Conservation (phyloP, 92 coral and sea anemone species). For the Epizoanthus illoricatus region DNA sequence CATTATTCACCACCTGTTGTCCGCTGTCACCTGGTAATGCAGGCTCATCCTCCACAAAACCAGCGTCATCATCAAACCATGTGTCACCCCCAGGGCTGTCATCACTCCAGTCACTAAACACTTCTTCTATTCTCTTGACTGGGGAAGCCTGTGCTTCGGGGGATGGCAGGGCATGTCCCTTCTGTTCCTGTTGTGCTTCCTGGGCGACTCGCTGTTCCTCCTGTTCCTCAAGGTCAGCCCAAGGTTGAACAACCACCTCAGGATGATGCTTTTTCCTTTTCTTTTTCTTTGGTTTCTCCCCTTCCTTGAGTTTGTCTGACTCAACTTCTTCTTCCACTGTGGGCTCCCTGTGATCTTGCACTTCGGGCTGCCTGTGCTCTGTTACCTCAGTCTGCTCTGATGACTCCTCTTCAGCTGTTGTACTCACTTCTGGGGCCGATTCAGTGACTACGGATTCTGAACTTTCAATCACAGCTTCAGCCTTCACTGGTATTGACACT, state of each 20-base stretch:
- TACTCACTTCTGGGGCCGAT: conserved; percentile 32
- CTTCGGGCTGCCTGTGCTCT: conserved; percentile 28
- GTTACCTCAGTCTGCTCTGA: conserved; percentile 29
- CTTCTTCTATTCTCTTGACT: conserved; percentile 55
- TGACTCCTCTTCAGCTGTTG: conserved; percentile 59
- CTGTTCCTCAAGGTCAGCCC: conserved; percentile 85
- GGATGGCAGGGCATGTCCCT: background rate
- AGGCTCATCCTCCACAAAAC: conserved; percentile 57
- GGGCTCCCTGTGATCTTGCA: conserved; percentile 15
- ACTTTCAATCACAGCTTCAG: conserved; percentile 25
- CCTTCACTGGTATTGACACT: conserved; percentile 18
- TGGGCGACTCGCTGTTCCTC: conserved; percentile 37
- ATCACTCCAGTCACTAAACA: conserved; percentile 99
- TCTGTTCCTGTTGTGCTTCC: conserved; percentile 24
- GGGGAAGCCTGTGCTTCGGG: conserved; percentile 35
- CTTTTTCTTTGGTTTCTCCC: conserved; percentile 83
- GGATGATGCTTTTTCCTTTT: conserved; percentile 84
- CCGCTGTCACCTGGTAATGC: conserved; percentile 39
- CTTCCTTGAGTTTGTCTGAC: conserved; percentile 54
- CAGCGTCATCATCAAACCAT: conserved; percentile 72
- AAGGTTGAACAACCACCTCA: conserved; percentile 83
- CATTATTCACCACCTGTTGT: background rate
- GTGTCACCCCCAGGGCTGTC: conserved; percentile 86
- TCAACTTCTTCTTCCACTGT: conserved; percentile 28
- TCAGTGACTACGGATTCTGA: conserved; percentile 43